phyloP scores from a whole-genome alignment of 2,113 vertebrate species.

The Ptilonorhynchus violaceus region DNA sequence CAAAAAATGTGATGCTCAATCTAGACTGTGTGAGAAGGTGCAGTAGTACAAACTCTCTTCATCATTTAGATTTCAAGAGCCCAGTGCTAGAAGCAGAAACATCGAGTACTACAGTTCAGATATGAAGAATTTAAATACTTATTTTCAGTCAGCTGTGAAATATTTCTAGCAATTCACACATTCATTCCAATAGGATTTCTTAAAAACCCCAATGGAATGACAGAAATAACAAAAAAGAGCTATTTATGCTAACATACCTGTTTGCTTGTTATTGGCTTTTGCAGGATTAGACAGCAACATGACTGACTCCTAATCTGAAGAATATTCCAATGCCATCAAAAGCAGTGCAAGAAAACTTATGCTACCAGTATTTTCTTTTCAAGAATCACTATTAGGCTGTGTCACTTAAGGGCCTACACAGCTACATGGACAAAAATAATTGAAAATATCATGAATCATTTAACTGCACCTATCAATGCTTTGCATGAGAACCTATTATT shows the following conservation, averaged over 20 bases:
- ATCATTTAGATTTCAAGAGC: neutral
- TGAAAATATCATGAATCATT: neutral
- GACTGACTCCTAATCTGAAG: neutral
- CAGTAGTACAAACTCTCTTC: neutral
- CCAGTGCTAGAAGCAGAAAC: neutral
- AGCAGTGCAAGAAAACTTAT: neutral
- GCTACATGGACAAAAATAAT: neutral
- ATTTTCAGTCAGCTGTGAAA: neutral
- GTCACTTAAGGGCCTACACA: neutral
- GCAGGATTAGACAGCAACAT: neutral
- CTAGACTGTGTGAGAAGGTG: neutral
- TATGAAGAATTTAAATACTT: neutral
- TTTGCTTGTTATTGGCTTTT: neutral
- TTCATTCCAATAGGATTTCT: neutral
- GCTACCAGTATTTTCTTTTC: neutral
- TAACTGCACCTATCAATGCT: neutral
- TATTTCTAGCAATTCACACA: neutral
- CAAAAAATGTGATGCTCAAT: neutral
- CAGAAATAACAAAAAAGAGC: neutral
- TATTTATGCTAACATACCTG: neutral
- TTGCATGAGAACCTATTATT: neutral
- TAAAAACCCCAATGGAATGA: neutral
- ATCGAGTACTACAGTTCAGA: neutral
- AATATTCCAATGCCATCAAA: neutral
- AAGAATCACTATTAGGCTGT: neutral